Percentiles rank a stretch among this genome's conserved stretches.
These are phyloP conservation scores for Leptopilina clavipes DNA, from an alignment of 1,140 invertebrate species.

Conservation along the genomic window DNA sequence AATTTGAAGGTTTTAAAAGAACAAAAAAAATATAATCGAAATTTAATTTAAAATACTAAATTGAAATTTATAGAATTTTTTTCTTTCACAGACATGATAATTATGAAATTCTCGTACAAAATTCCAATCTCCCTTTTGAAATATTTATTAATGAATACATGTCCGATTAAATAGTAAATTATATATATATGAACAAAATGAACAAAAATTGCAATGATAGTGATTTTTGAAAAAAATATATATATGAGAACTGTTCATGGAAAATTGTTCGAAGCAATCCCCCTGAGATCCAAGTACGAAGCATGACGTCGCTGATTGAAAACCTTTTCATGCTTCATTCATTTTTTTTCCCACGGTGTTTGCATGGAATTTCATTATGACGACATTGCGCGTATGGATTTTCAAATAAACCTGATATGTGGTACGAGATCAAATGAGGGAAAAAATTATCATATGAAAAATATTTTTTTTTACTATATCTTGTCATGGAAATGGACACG, in stretches of 20 bases:
- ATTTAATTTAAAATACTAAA: no score
- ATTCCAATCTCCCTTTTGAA: no score
- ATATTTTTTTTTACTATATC: background rate
- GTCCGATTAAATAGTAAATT: constrained; percentile 14
- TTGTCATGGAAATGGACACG: no score
- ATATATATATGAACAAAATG: background rate
- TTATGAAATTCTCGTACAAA: no score
- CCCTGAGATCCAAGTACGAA: constrained; percentile 3
- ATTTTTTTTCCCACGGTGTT: constrained; percentile 26
- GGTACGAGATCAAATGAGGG: background rate
- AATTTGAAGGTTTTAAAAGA: no score
- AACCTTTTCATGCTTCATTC: constrained; percentile 30
- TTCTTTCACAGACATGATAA: no score
- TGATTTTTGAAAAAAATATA: background rate
- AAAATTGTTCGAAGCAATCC: constrained; percentile 15
- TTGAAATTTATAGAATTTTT: no score
- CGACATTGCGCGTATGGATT: constrained; percentile 24
- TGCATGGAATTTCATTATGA: constrained; percentile 32
- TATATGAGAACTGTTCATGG: background rate
- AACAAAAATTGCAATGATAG: background rate
- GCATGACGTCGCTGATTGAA: constrained; percentile 19
- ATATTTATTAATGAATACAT: no score
- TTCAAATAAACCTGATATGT: constrained; percentile 19
- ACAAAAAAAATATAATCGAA: no score
- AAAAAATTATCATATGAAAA: background rate